Conservation (phyloP, 2,113 vertebrate species). For the Clarias gariepinus region DNA sequence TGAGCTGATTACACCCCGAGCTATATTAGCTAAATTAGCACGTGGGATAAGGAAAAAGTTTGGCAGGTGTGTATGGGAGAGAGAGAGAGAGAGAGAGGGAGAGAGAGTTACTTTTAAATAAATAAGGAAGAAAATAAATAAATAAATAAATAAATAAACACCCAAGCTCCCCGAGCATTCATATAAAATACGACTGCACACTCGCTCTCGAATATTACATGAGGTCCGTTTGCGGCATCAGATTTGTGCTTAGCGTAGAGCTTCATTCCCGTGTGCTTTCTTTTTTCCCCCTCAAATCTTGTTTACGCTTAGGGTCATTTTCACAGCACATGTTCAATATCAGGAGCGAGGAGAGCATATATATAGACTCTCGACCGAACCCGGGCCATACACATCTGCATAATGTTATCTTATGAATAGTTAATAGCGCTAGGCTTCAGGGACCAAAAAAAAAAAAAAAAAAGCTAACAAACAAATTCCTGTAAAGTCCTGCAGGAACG, state of each 20-base stretch:
- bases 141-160: background rate
- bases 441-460: background rate
- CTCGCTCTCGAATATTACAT: background rate
- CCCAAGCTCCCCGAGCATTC: background rate
- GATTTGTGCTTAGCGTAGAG: background rate
- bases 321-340: conserved; percentile 39
- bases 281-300: background rate
- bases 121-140: background rate
- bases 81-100: no score
- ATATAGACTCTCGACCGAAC: conserved; percentile 19
- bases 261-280: background rate
- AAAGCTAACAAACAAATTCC: background rate
- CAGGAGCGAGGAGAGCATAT: conserved; percentile 3
- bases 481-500: conserved; percentile 38
- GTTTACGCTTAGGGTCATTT: conserved; percentile 44
- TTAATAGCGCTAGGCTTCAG: conserved; percentile 23
- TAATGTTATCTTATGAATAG: conserved; percentile 35
- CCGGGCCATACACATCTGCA: conserved; percentile 27
- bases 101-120: background rate
- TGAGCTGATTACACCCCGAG: background rate
- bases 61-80: background rate
- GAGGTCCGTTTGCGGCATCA: conserved; percentile 3
- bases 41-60: background rate
- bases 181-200: background rate
- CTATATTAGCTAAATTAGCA: background rate